Conservation (phyloP, 2,797 vertebrate species). For the Sebastes trivittatus region DNA sequence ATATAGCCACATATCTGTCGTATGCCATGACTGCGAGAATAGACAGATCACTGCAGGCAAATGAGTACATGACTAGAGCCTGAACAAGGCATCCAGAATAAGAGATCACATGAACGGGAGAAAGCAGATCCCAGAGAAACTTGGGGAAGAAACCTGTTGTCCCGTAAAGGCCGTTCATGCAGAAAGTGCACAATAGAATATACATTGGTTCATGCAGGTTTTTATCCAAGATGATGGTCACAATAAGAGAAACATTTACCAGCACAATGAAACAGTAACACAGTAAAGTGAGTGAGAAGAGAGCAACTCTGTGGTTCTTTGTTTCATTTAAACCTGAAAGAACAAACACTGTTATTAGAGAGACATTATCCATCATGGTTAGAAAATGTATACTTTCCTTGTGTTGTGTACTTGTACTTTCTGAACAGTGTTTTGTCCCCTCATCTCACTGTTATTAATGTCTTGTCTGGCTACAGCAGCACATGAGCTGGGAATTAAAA, state of each 20-base stretch:
- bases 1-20: conserved; percentile 64
- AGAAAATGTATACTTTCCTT: neutral
- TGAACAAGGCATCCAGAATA: conserved; percentile 55
- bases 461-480: no score
- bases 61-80: conserved; percentile 42
- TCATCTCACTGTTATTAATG: neutral
- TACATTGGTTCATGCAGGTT: conserved; percentile 62
- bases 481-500: no score
- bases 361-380: conserved; percentile 28
- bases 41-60: conserved; percentile 25
- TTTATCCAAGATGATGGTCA: conserved; percentile 34
- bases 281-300: conserved; percentile 42
- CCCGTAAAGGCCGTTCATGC: conserved; percentile 53
- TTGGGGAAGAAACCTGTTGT: conserved; percentile 54
- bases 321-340: conserved; percentile 57
- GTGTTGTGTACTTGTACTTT: neutral
- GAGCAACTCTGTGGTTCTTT: neutral
- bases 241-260: conserved; percentile 17
- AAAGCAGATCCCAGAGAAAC: conserved; percentile 51
- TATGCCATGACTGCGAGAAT: conserved; percentile 52
- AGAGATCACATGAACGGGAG: conserved; percentile 45
- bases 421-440: no score
- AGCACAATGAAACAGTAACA: conserved; percentile 38
- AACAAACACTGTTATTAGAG: conserved; percentile 24
- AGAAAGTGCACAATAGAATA: conserved; percentile 53